These are phyloP conservation scores for Gnatocerus cornutus DNA, from an alignment of 2,888 invertebrate genomes.

Conservation along the genomic window DNA sequence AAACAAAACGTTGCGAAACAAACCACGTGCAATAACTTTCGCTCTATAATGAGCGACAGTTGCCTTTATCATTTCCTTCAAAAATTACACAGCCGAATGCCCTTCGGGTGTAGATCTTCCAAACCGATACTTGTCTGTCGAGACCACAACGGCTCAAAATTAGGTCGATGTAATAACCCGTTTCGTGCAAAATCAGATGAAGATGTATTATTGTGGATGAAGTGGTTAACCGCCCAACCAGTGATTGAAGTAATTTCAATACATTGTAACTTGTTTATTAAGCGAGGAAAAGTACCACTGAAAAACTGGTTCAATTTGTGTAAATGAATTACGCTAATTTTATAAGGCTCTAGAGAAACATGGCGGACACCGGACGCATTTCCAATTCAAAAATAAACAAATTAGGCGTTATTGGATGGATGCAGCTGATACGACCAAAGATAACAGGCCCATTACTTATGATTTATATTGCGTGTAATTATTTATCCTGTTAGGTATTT, in stretches of 20 bases:
- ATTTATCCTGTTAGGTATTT: constrained; percentile 35
- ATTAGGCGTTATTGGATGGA: constrained; percentile 21
- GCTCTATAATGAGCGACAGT: constrained; percentile 26
- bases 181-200: constrained; percentile 32
- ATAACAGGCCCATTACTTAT: constrained; percentile 35
- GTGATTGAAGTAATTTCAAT: constrained; percentile 1
- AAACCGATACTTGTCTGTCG: constrained; percentile 17
- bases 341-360: constrained; percentile 5
- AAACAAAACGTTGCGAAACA: constrained; percentile 3
- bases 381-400: constrained; percentile 35
- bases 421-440: constrained; percentile 8
- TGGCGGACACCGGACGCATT: constrained; percentile 14
- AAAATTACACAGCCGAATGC: constrained; percentile 6
- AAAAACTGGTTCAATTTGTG: constrained; percentile 19
- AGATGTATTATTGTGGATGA: constrained; percentile 23
- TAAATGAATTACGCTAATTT: constrained; percentile 12
- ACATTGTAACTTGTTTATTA: not conserved
- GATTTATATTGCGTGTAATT: constrained; percentile 28
- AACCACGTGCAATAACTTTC: constrained; percentile 26
- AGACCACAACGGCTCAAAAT: constrained; percentile 13
- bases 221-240: constrained; percentile 3
- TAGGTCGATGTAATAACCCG: constrained; percentile 25
- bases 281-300: not conserved
- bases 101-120: constrained; percentile 6
- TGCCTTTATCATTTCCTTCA: constrained; percentile 22